Evolutionary conservation across 2,113 vertebrate genomes (phyloP).

Genomic region (Hydropotes inermis): DNA sequence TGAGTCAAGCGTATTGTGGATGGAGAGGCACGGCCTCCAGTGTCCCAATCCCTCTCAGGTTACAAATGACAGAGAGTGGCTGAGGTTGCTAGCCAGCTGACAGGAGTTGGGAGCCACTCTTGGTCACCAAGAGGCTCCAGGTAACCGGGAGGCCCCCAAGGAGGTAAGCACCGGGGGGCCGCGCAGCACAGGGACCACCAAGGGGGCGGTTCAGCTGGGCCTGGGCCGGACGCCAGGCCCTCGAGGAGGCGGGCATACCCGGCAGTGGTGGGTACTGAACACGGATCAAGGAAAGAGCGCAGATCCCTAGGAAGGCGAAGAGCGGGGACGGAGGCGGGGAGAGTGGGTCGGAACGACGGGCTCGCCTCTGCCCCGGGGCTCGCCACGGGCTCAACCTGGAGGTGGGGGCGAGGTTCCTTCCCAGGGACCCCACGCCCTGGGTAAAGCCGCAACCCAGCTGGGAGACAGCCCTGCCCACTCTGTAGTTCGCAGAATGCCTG

Average conservation of each 20-base stretch:
- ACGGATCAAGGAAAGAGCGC: background rate
- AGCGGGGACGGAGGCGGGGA: rapidly evolving
- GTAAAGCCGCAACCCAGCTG: background rate
- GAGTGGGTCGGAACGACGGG: rapidly evolving
- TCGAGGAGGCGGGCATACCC: background rate
- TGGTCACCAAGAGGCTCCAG: background rate
- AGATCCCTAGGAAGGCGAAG: background rate
- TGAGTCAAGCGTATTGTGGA: background rate
- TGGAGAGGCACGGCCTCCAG: background rate
- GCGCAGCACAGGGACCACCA: background rate
- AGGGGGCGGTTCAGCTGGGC: too few relatives aligned
- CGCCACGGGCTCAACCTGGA: background rate
- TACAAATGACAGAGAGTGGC: background rate
- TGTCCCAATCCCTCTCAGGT: background rate
- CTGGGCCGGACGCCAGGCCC: rapidly evolving
- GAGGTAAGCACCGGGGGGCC: background rate
- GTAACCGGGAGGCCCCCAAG: background rate
- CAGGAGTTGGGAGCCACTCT: background rate
- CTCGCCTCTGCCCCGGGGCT: background rate
- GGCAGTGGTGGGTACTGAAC: background rate
- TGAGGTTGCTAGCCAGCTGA: background rate
- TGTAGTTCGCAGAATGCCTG: background rate
- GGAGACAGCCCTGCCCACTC: background rate
- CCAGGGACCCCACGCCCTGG: background rate
- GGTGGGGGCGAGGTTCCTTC: background rate